These are phyloP conservation scores for Leptoclinus maculatus DNA, from an alignment of 2,797 vertebrate genomes.

Conservation along the genomic window DNA sequence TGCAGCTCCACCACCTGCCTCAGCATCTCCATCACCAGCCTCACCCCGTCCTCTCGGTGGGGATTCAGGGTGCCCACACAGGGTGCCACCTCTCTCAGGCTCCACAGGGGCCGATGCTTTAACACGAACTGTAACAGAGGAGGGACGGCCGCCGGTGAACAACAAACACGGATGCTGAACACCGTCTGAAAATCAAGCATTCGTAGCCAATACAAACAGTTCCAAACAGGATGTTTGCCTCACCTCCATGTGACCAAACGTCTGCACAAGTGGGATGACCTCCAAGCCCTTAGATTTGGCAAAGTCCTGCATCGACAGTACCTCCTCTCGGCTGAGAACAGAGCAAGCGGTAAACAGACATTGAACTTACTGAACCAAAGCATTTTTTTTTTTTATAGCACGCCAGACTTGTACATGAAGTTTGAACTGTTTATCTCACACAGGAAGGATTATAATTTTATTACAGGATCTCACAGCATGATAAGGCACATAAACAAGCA, in stretches of 20 bases:
- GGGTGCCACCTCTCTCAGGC: constrained; percentile 87
- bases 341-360: not conserved
- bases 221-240: constrained; percentile 44
- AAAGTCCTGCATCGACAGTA: constrained; percentile 85
- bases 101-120: constrained; percentile 88
- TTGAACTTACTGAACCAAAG: not conserved
- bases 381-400: constrained; percentile 5
- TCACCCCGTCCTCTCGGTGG: constrained; percentile 84
- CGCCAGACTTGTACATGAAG: not conserved
- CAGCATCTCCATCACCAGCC: constrained; percentile 89
- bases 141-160: not conserved
- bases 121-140: constrained; percentile 89
- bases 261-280: constrained; percentile 94
- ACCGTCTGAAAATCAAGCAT: not conserved
- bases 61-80: constrained; percentile 95
- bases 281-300: constrained; percentile 87
- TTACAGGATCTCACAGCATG: constrained; percentile 4
- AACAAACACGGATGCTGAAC: not conserved
- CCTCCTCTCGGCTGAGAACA: constrained; percentile 84
- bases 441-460: not conserved
- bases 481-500: not conserved
- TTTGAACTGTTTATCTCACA: not conserved
- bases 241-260: constrained; percentile 98
- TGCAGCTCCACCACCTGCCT: constrained; percentile 92
- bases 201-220: not conserved